phyloP scores from a whole-genome alignment of 2,797 vertebrate species.

The Muscicapa striata region DNA sequence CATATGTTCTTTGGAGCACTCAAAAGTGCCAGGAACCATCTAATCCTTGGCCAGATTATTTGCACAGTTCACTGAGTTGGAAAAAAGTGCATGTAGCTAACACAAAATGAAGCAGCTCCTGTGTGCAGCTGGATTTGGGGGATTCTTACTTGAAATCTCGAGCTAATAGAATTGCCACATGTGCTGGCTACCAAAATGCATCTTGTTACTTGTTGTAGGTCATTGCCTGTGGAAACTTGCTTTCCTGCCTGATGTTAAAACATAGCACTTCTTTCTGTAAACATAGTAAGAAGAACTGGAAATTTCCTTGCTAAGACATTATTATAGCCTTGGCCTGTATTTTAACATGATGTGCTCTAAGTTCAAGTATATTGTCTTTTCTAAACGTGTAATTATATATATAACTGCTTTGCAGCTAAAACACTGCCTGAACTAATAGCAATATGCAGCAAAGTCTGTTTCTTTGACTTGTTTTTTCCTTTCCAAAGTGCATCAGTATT shows the following conservation, averaged over 20 bases:
- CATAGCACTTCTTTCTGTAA: constrained; percentile 36
- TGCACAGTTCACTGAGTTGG: constrained; percentile 41
- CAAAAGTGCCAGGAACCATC: constrained; percentile 46
- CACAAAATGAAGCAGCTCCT: constrained; percentile 57
- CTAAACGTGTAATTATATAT: neutral
- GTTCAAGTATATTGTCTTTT: neutral
- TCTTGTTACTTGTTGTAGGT: constrained; percentile 44
- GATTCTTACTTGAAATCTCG: neutral
- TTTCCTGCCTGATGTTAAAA: constrained; percentile 51
- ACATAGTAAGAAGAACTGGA: constrained; percentile 39
- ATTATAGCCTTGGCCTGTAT: neutral
- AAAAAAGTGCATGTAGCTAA: constrained; percentile 55
- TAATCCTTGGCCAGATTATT: constrained; percentile 58
- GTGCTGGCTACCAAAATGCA: constrained; percentile 55
- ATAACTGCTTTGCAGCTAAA: neutral
- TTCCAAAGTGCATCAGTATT: neutral
- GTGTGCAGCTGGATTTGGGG: constrained; percentile 38
- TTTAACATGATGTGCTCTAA: neutral
- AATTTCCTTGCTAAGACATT: constrained; percentile 10
- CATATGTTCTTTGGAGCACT: constrained; percentile 45
- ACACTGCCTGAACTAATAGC: neutral
- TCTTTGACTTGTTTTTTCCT: neutral
- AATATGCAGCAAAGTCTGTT: neutral
- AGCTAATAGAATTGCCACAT: constrained; percentile 62
- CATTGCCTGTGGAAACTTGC: constrained; percentile 54